Conservation (phyloP, 2,888 invertebrate genomes). For the Hirtodrosophila alboralis region DNA sequence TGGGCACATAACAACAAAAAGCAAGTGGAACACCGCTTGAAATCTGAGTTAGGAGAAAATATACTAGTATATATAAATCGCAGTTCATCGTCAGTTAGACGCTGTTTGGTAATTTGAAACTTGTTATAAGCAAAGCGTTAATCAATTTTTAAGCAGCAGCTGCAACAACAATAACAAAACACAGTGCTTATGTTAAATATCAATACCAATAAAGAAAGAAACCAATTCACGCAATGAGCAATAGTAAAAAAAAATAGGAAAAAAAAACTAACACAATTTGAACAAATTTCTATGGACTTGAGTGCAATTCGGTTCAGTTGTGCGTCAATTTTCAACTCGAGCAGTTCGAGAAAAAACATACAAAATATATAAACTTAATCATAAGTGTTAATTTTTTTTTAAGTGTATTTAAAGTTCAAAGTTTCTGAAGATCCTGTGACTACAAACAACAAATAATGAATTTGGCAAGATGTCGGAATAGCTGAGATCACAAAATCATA, state of each 20-base stretch:
- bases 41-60: not conserved
- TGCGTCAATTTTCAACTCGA: conserved; percentile 66
- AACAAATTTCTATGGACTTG: conserved; percentile 41
- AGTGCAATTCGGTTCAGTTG: conserved; percentile 58
- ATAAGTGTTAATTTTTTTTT: conserved; percentile 36
- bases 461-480: conserved; percentile 84
- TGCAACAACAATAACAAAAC: conserved; percentile 25
- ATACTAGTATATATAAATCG: conserved; percentile 7
- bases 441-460: conserved; percentile 71
- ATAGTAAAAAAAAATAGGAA: conserved; percentile 16
- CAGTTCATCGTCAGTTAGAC: conserved; percentile 57
- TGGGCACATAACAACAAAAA: conserved; percentile 58
- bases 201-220: conserved; percentile 37
- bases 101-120: conserved; percentile 74
- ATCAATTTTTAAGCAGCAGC: conserved; percentile 73
- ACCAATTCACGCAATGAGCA: conserved; percentile 42
- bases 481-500: conserved; percentile 76
- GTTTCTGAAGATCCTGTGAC: conserved; percentile 1
- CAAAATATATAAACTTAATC: not conserved
- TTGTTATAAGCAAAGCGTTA: conserved; percentile 75
- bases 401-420: not conserved
- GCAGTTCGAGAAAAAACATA: conserved; percentile 47
- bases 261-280: conserved; percentile 27
- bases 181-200: conserved; percentile 32
- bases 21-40: conserved; percentile 27